A percentile compares a stretch with the other conserved stretches of the same genome.
These are phyloP conservation scores for Megaptera novaeangliae DNA, from an alignment of 2,113 vertebrate genomes.

Conservation along the genomic window DNA sequence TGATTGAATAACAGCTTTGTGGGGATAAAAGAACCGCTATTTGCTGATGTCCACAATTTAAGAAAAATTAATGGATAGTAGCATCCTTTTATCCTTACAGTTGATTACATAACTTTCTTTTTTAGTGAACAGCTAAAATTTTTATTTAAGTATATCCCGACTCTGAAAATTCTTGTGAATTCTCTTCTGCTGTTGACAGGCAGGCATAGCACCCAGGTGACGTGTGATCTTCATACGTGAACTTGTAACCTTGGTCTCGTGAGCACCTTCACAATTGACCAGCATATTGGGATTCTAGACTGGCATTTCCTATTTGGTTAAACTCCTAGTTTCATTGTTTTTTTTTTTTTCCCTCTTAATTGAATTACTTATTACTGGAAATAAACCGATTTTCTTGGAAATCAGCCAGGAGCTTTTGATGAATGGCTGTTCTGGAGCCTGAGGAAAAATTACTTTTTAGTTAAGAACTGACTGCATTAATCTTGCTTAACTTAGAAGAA, in stretches of 20 bases:
- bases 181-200: too few relatives aligned
- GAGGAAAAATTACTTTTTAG: not conserved
- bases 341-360: fast-evolving
- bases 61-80: not conserved
- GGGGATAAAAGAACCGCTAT: not conserved
- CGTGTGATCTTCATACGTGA: not conserved
- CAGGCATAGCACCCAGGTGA: too few relatives aligned
- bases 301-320: not conserved
- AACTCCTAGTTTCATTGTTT: not conserved
- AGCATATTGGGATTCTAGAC: not conserved
- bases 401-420: not conserved
- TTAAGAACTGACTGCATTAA: not conserved
- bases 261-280: not conserved
- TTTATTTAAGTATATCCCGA: not conserved
- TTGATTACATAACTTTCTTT: not conserved
- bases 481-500: not conserved
- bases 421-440: not conserved
- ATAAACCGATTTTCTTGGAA: not conserved
- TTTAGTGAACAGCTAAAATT: not conserved
- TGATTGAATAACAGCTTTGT: not conserved
- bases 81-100: not conserved
- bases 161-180: not conserved
- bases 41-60: not conserved
- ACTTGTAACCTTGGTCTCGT: not conserved
- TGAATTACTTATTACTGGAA: not conserved